Evolutionary conservation across 1,140 invertebrate species (phyloP), one percentile per base, ranked within the genome.

Genomic region (Drosophila rufa): DNA sequence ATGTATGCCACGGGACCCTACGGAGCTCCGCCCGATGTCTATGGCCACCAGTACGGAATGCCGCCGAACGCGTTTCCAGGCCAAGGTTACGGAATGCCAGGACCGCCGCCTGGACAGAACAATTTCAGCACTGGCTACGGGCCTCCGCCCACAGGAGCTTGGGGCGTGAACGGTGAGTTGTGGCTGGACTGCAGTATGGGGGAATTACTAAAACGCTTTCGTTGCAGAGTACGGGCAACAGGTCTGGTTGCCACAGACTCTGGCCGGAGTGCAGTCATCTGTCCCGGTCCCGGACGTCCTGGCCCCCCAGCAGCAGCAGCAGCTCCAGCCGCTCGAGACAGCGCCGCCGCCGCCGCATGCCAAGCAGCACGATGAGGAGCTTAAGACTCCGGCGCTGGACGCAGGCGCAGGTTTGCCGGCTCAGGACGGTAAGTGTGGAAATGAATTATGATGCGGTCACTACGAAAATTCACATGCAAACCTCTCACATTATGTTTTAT

Each of bases 401-500:
- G 36, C 12, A 38, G 45, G 84, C 65, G 77, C 85, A 84, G 85
- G 84, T 87, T 84, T 87, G 84, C 80, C 84, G 36, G 73, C 65
- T 51, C 80, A 80, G 66, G 84, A 87, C 45, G 84, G 84, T 87
- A 90, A 87, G 84, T 87, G 84, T 80, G 78, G 66, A 84, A 84
- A 87, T 89, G 85, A 84, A 87, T 51, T 80, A 65, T 58, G 38
- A 17, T 64, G 75, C 80, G 55, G 46, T 69, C 66, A 56, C 70
- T 75, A 80, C 74, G 59, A 87, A 80, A 80, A 87, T 87, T 87
- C 85, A 87, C 84, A 89, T 87, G 69, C 81, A 90, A 90, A 90
- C 85, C 86, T 90, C 79, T 87, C 84, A 87, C 78, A 84, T 87
- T 87, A 89, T 87, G 86, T 87, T 87, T 84, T 87, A 87, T 83